A percentile compares a stretch with the other conserved stretches of the same genome.
These are phyloP conservation scores for Hemistola chrysoprasaria DNA, from an alignment of 2,888 invertebrate species.

Conservation along the genomic window DNA sequence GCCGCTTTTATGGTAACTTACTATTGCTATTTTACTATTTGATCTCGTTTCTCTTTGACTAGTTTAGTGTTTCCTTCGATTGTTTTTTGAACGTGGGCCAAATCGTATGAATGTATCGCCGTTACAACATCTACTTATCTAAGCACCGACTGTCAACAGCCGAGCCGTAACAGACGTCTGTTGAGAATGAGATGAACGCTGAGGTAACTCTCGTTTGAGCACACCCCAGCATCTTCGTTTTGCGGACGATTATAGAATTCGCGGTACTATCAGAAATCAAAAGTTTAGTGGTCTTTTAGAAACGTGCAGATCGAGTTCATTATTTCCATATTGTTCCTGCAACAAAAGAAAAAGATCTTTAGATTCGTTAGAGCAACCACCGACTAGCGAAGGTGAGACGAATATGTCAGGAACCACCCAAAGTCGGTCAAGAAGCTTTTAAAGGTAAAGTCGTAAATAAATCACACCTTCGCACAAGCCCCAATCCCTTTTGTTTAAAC, in stretches of 20 bases:
- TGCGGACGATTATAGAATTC: constrained; percentile 53
- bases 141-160: constrained; percentile 78
- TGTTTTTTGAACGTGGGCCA: constrained; percentile 25
- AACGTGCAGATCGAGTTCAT: constrained; percentile 41
- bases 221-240: constrained; percentile 79
- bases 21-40: constrained; percentile 49
- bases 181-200: constrained; percentile 52
- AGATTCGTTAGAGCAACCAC: constrained; percentile 49
- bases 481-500: constrained; percentile 76
- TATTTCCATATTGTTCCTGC: constrained; percentile 73
- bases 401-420: constrained; percentile 60
- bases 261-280: constrained; percentile 41
- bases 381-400: constrained; percentile 41
- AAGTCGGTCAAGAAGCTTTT: constrained; percentile 68
- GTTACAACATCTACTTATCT: constrained; percentile 69
- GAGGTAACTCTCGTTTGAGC: constrained; percentile 69
- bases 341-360: constrained; percentile 64
- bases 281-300: constrained; percentile 43
- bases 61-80: constrained; percentile 49
- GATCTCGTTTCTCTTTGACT: constrained; percentile 61
- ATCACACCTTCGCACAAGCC: constrained; percentile 77
- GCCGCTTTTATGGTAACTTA: constrained; percentile 65
- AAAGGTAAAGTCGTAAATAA: constrained; percentile 76
- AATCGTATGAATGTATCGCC: constrained; percentile 41
- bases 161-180: constrained; percentile 65